A percentile compares a stretch with the other conserved stretches of the same genome.
phyloP scores from a whole-genome alignment of 1,140 invertebrate species.

The Drosophila eugracilis region DNA sequence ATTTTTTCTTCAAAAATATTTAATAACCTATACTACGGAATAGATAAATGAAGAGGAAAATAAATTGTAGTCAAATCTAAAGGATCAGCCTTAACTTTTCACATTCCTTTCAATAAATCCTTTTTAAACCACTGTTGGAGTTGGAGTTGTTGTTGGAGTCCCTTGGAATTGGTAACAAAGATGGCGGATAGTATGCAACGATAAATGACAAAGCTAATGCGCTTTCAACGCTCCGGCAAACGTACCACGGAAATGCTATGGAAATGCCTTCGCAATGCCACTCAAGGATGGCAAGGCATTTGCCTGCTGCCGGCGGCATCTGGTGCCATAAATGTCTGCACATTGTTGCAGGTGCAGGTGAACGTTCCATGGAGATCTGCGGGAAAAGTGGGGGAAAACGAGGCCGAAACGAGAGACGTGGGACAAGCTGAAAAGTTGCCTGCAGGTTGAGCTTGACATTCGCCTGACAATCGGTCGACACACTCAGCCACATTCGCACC shows the following conservation, averaged over 20 bases:
- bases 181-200: slow-evolving; percentile 57
- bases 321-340: slow-evolving; percentile 75
- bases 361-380: not conserved
- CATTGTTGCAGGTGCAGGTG: slow-evolving; percentile 66
- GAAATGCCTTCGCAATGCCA: slow-evolving; percentile 53
- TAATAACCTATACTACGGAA: too few species aligned
- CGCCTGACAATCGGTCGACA: slow-evolving; percentile 55
- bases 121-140: too few species aligned
- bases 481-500: slow-evolving; percentile 25
- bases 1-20: too few species aligned
- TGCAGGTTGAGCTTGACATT: slow-evolving; percentile 62
- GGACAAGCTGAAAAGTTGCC: slow-evolving; percentile 26
- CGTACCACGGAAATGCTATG: slow-evolving; percentile 65
- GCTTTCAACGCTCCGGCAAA: slow-evolving; percentile 39
- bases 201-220: slow-evolving; percentile 71
- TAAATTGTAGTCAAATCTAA: too few species aligned
- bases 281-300: slow-evolving; percentile 68
- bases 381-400: not conserved
- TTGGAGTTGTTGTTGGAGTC: too few species aligned
- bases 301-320: slow-evolving; percentile 63
- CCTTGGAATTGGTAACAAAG: slow-evolving; percentile 32
- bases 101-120: too few species aligned
- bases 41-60: too few species aligned
- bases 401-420: slow-evolving; percentile 24
- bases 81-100: too few species aligned